Conservation (phyloP, 1,140 invertebrate genomes). For the Acarapis woodi region DNA sequence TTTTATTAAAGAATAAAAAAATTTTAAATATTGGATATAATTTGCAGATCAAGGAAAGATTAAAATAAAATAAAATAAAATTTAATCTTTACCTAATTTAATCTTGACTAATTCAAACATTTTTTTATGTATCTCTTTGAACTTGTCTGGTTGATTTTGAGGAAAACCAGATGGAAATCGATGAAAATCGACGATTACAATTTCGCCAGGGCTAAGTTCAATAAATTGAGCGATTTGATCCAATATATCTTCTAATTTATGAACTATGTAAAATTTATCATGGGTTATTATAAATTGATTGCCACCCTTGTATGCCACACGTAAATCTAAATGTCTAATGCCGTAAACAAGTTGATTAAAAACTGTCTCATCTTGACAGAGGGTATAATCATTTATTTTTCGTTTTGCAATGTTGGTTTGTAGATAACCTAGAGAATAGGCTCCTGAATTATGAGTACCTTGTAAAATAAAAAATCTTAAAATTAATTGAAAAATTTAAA, state of each 20-base stretch:
- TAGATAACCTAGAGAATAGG: slow-evolving; percentile 21
- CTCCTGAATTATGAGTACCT: slow-evolving; percentile 30
- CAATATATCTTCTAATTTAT: slow-evolving; percentile 13
- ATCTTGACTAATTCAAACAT: too few relatives aligned
- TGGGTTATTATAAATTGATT: slow-evolving; percentile 17
- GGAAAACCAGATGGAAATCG: slow-evolving; percentile 16
- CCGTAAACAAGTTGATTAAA: slow-evolving; percentile 17
- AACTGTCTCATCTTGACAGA: slow-evolving; percentile 15
- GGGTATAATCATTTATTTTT: neutral
- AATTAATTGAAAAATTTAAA: too few relatives aligned
- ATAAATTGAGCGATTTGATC: slow-evolving; percentile 15
- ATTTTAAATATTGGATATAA: too few relatives aligned
- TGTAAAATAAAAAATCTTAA: too few relatives aligned
- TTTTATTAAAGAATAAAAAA: too few relatives aligned
- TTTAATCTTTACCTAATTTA: too few relatives aligned
- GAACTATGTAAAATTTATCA: slow-evolving; percentile 13
- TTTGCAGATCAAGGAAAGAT: too few relatives aligned
- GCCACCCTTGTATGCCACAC: slow-evolving; percentile 14
- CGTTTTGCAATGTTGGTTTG: too few relatives aligned
- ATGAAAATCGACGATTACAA: slow-evolving; percentile 17
- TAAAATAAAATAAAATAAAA: too few relatives aligned
- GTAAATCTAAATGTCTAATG: slow-evolving; percentile 16
- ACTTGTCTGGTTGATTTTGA: too few relatives aligned
- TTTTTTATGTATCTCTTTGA: too few relatives aligned
- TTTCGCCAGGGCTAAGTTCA: slow-evolving; percentile 14